Evolutionary conservation across 2,113 vertebrate species (phyloP).

Genomic region (Odocoileus hemionus): DNA sequence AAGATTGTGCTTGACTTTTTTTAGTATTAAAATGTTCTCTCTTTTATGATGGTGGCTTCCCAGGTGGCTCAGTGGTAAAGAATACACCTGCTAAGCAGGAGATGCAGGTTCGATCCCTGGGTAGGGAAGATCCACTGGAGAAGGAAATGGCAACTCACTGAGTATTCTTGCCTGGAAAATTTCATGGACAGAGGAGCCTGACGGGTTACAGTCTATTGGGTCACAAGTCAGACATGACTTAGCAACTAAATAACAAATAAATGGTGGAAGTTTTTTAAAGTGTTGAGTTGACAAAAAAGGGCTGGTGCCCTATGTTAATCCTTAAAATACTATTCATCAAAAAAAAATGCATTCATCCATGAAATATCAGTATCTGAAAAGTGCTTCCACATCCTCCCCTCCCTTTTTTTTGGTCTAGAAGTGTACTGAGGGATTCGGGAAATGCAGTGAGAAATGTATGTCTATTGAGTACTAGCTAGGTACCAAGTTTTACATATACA

Average conservation of each 20-base stretch:
- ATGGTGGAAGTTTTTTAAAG: neutral
- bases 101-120: neutral
- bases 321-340: neutral
- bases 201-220: neutral
- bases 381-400: neutral
- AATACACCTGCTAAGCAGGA: neutral
- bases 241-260: neutral
- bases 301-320: neutral
- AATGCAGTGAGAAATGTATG: neutral
- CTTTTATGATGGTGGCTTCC: neutral
- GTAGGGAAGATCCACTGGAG: neutral
- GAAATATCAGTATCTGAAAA: neutral
- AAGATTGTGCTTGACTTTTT: neutral
- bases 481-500: neutral
- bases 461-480: neutral
- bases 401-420: neutral
- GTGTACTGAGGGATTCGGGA: neutral
- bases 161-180: neutral
- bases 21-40: constrained; percentile 14
- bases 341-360: neutral
- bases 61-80: neutral
- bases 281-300: neutral
- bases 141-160: neutral
- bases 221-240: neutral
- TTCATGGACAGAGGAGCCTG: neutral